Evolutionary conservation across 2,113 vertebrate species (phyloP).

Genomic region (Seriola quinqueradiata): DNA sequence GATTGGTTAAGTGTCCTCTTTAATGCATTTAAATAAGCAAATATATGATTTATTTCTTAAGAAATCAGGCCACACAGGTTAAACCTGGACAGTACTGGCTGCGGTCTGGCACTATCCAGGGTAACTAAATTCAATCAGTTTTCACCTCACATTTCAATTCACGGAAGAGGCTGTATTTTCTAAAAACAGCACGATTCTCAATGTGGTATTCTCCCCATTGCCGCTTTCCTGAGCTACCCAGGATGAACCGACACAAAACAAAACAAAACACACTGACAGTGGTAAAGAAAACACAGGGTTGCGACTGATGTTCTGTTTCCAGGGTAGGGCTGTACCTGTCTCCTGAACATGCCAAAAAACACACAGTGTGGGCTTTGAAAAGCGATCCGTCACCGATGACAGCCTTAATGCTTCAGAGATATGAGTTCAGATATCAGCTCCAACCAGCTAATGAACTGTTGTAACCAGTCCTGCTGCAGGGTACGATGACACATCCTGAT

Average conservation of each 20-base stretch:
- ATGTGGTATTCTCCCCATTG: conserved; percentile 37
- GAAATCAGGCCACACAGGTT: not conserved
- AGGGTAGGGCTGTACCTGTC: conserved; percentile 70
- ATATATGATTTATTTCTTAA: not conserved
- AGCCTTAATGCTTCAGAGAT: conserved; percentile 14
- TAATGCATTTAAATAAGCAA: not conserved
- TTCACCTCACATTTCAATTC: conserved; percentile 61
- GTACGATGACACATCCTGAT: conserved; percentile 55
- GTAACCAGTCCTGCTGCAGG: conserved; percentile 56
- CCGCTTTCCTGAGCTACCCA: conserved; percentile 52
- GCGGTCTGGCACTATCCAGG: not conserved
- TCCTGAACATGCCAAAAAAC: conserved; percentile 62
- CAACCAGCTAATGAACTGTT: conserved; percentile 55
- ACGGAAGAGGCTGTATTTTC: conserved; percentile 68
- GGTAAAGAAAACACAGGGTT: conserved; percentile 66
- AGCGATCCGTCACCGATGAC: conserved; percentile 60
- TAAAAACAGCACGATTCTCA: conserved; percentile 62
- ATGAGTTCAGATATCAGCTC: not conserved
- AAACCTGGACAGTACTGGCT: not conserved
- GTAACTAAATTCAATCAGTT: conserved; percentile 35
- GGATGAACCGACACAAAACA: conserved; percentile 51
- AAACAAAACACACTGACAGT: conserved; percentile 54
- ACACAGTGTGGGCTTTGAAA: conserved; percentile 50
- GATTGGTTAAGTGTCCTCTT: not conserved
- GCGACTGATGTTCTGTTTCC: conserved; percentile 62